Conservation (phyloP, 2,888 invertebrate species). For the Sinopyrophorus schimmeli region DNA sequence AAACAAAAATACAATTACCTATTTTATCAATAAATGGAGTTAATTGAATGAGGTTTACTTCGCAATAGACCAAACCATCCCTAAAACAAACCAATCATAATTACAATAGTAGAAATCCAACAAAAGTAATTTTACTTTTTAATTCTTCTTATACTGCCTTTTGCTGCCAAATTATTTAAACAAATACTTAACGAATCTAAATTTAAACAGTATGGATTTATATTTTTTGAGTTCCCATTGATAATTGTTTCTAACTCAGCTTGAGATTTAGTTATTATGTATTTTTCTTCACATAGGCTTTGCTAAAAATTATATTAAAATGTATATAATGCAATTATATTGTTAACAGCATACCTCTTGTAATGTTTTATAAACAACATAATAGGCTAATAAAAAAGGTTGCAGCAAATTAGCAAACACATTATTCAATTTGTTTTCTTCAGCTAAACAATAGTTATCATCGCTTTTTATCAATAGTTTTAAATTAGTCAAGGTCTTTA, state of each 20-base stretch:
- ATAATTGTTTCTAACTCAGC: conserved; percentile 61
- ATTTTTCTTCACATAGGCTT: conserved; percentile 56
- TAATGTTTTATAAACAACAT: conserved; percentile 57
- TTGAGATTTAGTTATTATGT: conserved; percentile 62
- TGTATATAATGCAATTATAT: too few relatives aligned
- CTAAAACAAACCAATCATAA: too few relatives aligned
- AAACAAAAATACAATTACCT: too few relatives aligned
- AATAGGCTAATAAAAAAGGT: conserved; percentile 67
- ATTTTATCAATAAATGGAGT: too few relatives aligned
- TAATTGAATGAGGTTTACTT: too few relatives aligned
- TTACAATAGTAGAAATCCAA: too few relatives aligned
- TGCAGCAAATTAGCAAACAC: conserved; percentile 65
- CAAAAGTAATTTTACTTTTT: too few relatives aligned
- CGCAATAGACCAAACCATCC: too few relatives aligned
- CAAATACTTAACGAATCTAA: conserved; percentile 67
- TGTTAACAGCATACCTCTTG: too few relatives aligned
- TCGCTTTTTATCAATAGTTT: conserved; percentile 44
- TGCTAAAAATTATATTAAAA: too few relatives aligned
- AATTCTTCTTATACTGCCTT: conserved; percentile 51
- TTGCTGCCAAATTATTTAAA: conserved; percentile 58
- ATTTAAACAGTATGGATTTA: conserved; percentile 75
- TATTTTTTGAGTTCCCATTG: conserved; percentile 47
- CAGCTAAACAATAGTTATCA: conserved; percentile 49
- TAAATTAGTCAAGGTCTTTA: conserved; percentile 48
- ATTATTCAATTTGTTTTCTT: conserved; percentile 57